Percentiles rank a stretch among this genome's conserved stretches.
These are phyloP conservation scores for Ctenochaetus hawaiiensis DNA, from an alignment of 2,797 vertebrate species.

Conservation along the genomic window DNA sequence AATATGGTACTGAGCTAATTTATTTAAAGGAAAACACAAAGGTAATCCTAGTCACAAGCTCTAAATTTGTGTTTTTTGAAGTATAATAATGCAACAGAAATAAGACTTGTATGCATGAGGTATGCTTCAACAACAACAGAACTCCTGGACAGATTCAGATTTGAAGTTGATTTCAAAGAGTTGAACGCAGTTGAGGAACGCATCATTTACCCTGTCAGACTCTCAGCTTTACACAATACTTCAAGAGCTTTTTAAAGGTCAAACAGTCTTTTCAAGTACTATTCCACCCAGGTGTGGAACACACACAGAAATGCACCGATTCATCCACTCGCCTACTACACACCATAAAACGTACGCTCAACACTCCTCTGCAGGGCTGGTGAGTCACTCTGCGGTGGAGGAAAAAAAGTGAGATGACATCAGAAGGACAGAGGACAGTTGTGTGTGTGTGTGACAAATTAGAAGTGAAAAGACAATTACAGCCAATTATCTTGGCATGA, in stretches of 20 bases:
- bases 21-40: not conserved
- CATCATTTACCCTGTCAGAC: conserved; percentile 33
- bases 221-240: conserved; percentile 11
- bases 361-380: not conserved
- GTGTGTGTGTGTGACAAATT: conserved; percentile 88
- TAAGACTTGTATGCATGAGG: too few relatives aligned
- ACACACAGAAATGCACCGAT: not conserved
- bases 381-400: conserved; percentile 3
- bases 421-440: conserved; percentile 53
- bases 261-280: conserved; percentile 16
- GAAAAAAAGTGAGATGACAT: conserved; percentile 32
- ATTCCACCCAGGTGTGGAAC: conserved; percentile 11
- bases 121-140: not conserved
- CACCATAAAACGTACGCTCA: not conserved
- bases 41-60: not conserved
- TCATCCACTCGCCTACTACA: not conserved
- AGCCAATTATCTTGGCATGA: conserved; percentile 93
- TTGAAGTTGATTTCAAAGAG: conserved; percentile 39
- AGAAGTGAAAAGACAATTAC: conserved; percentile 97
- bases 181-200: not conserved
- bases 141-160: conserved; percentile 18
- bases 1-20: not conserved
- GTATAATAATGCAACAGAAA: not conserved
- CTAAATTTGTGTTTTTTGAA: conserved; percentile 10
- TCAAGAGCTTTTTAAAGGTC: conserved; percentile 9